Percentiles rank a stretch among this genome's conserved stretches.
phyloP scores from a whole-genome alignment of 2,888 invertebrate genomes.

The Drosophila recens region DNA sequence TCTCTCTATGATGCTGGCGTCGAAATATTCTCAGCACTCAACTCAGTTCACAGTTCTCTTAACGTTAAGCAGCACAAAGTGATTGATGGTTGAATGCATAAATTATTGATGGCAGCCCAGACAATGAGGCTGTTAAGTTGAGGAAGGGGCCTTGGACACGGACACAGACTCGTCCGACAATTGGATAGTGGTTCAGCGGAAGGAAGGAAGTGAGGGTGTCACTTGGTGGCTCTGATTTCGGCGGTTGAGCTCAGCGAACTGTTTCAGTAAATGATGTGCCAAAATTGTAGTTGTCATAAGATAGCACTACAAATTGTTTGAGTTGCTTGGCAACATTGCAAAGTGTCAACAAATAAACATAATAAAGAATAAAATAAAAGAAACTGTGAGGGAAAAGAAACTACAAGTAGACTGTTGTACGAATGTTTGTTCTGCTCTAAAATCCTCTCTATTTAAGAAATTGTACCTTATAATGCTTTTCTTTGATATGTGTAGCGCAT shows the following conservation, averaged over 20 bases:
- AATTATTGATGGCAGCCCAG: conserved; percentile 77
- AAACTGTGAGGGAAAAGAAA: background rate
- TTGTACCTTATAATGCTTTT: no score
- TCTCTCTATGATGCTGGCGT: conserved; percentile 32
- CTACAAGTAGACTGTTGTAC: background rate
- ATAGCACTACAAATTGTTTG: conserved; percentile 21
- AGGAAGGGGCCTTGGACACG: background rate
- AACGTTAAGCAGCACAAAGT: conserved; percentile 79
- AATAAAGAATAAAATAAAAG: background rate
- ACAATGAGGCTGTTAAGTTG: conserved; percentile 57
- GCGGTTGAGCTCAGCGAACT: conserved; percentile 42
- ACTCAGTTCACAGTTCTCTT: conserved; percentile 56
- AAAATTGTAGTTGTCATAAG: conserved; percentile 57
- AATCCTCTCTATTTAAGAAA: no score
- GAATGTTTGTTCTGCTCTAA: no score
- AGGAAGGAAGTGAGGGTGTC: conserved; percentile 32
- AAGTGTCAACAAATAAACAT: conserved; percentile 1
- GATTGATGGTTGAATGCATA: conserved; percentile 81
- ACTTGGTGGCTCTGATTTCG: conserved; percentile 43
- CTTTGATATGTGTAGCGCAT: conserved; percentile 15
- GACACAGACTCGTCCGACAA: conserved; percentile 1
- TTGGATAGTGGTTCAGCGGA: conserved; percentile 28
- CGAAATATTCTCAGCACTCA: conserved; percentile 45
- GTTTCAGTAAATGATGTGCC: conserved; percentile 64
- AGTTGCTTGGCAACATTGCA: conserved; percentile 12